Evolutionary conservation across 1,140 invertebrate genomes (phyloP), one percentile per base, ranked within the genome.

Genomic region (Bombus waltoni): DNA sequence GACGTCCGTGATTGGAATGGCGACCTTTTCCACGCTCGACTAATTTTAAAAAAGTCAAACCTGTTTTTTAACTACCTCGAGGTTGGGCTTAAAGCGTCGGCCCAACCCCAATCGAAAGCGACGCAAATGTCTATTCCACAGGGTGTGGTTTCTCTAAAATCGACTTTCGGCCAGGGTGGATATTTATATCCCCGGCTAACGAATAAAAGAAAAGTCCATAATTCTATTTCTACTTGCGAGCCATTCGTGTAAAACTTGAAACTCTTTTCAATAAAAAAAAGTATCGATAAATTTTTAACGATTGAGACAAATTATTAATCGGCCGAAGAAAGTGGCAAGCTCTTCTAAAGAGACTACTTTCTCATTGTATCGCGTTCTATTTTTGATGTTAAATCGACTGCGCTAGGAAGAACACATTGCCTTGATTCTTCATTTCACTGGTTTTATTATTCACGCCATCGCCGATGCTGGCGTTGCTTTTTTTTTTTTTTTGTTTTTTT

Each of bases 371-470:
- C 73, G 28, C 62, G 74, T 78, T 78, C 53, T 62, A 79, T 84
- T 71, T 79, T 79, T 15, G 22, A 62, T n/a, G 68, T 28, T 18
- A 57, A 59, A 40, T 47, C 53, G n/a, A n/a, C 6, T 1, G 40
- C 28, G 28, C 8, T 25, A 44, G 32, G 2, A 65, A 28, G 53
- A 62, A 35, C 18, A 53, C 18, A 22, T 53, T 79, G n/a, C 38
- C 77, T 78, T 40, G 75, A 86, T 82, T 74, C 88, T 83, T 62
- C 71, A 44, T 83, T 86, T 40, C 70, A 57, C 47, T 68, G 76
- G n/a, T 71, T 75, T 57, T 71, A 89, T 89, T 68, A 40, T 89
- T 89, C 80, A 35, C 53, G 66, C 66, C 88, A 87, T 80, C 85
- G 74, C 82, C 71, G 57, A 89, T 89, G 86, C 59, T 53, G 70